Conservation (phyloP, 2,113 vertebrate genomes). For the Elgaria multicarinata region DNA sequence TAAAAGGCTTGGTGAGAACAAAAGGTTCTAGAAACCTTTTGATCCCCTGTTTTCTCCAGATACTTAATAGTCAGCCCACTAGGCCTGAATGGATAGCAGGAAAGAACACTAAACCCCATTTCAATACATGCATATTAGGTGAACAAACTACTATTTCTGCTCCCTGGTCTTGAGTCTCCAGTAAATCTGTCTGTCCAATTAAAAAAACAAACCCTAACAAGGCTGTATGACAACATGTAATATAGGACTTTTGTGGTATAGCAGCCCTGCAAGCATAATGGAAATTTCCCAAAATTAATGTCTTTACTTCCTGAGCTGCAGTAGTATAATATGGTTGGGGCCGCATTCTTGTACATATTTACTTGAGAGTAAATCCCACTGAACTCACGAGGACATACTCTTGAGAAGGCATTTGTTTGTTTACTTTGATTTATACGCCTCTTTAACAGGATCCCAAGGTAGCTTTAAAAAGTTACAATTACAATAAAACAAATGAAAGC, state of each 20-base stretch:
- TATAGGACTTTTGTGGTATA: background rate
- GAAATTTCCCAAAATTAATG: background rate
- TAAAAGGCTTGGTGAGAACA: background rate
- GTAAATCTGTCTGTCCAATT: background rate
- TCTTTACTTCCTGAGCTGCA: background rate
- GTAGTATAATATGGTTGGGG: background rate
- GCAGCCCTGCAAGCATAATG: background rate
- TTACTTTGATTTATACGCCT: background rate
- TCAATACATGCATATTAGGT: background rate
- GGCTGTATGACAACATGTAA: background rate
- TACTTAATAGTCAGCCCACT: background rate
- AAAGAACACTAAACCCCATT: background rate
- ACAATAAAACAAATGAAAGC: background rate
- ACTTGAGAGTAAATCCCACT: background rate
- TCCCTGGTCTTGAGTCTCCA: background rate
- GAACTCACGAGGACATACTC: background rate
- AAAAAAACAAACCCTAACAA: background rate
- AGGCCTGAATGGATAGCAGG: background rate
- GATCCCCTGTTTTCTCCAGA: background rate
- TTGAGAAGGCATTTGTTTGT: background rate
- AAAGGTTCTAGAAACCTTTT: background rate
- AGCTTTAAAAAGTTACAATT: background rate
- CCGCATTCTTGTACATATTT: background rate
- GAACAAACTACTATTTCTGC: background rate
- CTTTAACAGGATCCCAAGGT: background rate